These are phyloP conservation scores for Diceros bicornis DNA, from an alignment of 2,797 vertebrate species.

Conservation along the genomic window DNA sequence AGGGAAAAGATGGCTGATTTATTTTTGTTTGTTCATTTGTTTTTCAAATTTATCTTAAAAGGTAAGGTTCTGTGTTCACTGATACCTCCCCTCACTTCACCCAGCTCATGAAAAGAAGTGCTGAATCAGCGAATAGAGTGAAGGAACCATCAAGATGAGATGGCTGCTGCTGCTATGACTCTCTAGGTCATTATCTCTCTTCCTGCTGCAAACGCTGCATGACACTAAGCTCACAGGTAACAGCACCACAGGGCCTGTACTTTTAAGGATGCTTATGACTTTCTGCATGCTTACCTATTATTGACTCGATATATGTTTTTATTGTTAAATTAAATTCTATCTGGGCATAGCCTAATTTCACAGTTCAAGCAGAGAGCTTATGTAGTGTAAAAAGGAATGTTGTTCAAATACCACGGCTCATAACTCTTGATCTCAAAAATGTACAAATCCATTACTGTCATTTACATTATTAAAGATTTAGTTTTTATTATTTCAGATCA, in stretches of 20 bases:
- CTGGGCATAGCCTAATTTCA: conserved; percentile 83
- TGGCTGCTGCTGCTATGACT: conserved; percentile 96
- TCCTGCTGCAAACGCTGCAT: conserved; percentile 91
- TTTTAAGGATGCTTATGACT: conserved; percentile 86
- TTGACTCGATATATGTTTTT: conserved; percentile 80
- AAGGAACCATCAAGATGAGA: conserved; percentile 92
- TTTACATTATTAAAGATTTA: conserved; percentile 70
- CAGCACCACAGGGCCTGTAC: conserved; percentile 84
- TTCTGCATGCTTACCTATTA: conserved; percentile 88
- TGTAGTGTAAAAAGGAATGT: conserved; percentile 84
- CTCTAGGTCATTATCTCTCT: conserved; percentile 95
- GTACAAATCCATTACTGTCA: conserved; percentile 77
- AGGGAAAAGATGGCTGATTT: conserved; percentile 2
- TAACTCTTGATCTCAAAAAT: conserved; percentile 81
- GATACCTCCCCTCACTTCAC: conserved; percentile 80
- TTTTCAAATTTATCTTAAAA: conserved; percentile 89
- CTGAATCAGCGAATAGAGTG: conserved; percentile 96
- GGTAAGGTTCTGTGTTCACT: conserved; percentile 92
- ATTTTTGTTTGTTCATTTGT: conserved; percentile 73
- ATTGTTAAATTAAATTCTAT: conserved; percentile 84
- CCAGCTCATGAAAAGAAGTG: conserved; percentile 91
- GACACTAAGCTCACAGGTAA: conserved; percentile 95
- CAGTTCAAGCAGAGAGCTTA: conserved; percentile 81
- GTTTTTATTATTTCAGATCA: conserved; percentile 76
- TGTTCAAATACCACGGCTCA: conserved; percentile 77